phyloP scores from a whole-genome alignment of 2,888 invertebrate species.

The Halictus ligatus region DNA sequence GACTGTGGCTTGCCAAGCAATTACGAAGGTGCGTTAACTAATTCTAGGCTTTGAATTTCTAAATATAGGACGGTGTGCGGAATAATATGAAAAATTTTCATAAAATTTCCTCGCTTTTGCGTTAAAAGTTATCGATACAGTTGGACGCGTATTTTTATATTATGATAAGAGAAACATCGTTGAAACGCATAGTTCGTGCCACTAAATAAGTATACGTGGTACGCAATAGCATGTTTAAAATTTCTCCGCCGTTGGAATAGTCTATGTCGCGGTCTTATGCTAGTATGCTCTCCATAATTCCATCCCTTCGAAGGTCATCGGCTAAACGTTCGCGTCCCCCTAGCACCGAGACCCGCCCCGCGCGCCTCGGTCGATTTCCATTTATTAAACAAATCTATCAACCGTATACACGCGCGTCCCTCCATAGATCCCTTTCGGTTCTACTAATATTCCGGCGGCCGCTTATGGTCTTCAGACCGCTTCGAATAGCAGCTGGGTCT shows the following conservation, averaged over 20 bases:
- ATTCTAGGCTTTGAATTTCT: constrained; percentile 51
- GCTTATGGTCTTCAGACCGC: constrained; percentile 68
- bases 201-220: background rate
- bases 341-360: background rate
- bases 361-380: background rate
- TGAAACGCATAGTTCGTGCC: too few relatives aligned
- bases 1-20: constrained; percentile 43
- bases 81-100: constrained; percentile 36
- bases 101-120: constrained; percentile 6
- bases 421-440: constrained; percentile 14
- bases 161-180: too few relatives aligned
- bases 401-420: background rate
- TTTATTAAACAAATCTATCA: constrained; percentile 55
- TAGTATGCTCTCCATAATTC: background rate
- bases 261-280: background rate
- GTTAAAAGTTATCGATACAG: background rate
- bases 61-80: constrained; percentile 45
- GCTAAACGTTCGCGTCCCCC: background rate
- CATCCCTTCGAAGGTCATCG: background rate
- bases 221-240: background rate
- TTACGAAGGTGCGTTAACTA: constrained; percentile 57
- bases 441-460: constrained; percentile 60
- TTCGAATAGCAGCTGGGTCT: constrained; percentile 64
- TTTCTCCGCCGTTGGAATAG: background rate
- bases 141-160: background rate